Evolutionary conservation across 2,888 invertebrate species (phyloP).

Genomic region (Torymus tubicola): DNA sequence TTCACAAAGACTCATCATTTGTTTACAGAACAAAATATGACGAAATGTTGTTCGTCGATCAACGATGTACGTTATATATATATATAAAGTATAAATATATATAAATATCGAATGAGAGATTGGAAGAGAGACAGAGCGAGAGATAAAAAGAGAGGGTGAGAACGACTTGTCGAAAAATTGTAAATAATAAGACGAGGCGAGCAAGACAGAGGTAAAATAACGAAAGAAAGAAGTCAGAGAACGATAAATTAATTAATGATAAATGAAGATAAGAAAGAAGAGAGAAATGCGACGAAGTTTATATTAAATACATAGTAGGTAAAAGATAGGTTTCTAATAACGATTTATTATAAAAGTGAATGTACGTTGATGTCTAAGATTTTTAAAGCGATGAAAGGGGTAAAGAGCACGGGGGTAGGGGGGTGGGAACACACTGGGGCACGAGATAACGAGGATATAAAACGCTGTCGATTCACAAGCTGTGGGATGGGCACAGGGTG

Average conservation of each 20-base stretch:
- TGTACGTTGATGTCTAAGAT: conserved; percentile 76
- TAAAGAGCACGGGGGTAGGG: not conserved
- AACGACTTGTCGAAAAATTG: conserved; percentile 48
- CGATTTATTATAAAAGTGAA: conserved; percentile 75
- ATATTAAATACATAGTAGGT: conserved; percentile 73
- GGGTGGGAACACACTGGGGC: not conserved
- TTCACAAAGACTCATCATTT: conserved; percentile 24
- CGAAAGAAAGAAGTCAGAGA: conserved; percentile 47
- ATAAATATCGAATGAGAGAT: conserved; percentile 23
- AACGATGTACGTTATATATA: conserved; percentile 56
- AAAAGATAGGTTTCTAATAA: conserved; percentile 75
- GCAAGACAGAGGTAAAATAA: conserved; percentile 19
- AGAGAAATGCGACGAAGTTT: conserved; percentile 63
- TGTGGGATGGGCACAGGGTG: not conserved
- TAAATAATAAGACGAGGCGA: conserved; percentile 44
- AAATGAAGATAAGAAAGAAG: conserved; percentile 60
- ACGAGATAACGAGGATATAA: not conserved
- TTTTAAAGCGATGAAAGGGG: conserved; percentile 66
- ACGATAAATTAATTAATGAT: conserved; percentile 54
- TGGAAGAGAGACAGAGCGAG: conserved; percentile 15
- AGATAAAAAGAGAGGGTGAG: not conserved
- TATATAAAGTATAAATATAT: conserved; percentile 25
- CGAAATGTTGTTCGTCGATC: conserved; percentile 39
- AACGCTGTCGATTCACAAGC: not conserved
- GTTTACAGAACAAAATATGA: conserved; percentile 31